Evolutionary conservation across 2,888 invertebrate species (phyloP).

Genomic region (Cantharis nigra): DNA sequence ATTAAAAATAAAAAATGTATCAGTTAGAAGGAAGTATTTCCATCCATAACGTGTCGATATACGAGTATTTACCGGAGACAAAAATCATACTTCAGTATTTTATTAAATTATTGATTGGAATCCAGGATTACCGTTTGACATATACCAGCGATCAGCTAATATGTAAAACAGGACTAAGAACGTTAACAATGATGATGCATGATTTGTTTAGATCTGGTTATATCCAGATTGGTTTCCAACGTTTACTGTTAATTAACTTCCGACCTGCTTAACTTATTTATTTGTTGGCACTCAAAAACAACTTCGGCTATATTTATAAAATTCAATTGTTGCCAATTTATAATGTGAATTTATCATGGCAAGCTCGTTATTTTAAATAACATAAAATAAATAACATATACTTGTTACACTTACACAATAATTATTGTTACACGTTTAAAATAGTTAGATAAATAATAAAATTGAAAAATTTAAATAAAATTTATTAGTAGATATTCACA

Average conservation of each 20-base stretch:
- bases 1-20: too few species aligned
- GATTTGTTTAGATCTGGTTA: not conserved
- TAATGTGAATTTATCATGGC: not conserved
- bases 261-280: not conserved
- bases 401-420: not conserved
- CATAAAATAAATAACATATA: not conserved
- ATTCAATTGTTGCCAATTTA: not conserved
- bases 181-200: not conserved
- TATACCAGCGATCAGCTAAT: too few species aligned
- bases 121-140: too few species aligned
- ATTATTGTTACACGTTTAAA: not conserved
- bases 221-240: not conserved
- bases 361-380: not conserved
- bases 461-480: too few species aligned
- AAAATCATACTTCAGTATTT: too few species aligned
- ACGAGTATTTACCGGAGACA: too few species aligned
- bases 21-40: too few species aligned
- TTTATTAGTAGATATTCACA: too few species aligned
- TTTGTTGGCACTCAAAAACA: not conserved
- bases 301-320: not conserved
- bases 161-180: not conserved
- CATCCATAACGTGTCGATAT: too few species aligned
- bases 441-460: not conserved
- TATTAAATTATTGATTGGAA: too few species aligned
- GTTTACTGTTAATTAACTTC: not conserved